These are phyloP conservation scores for Drosophila melanocephala DNA, from an alignment of 2,888 invertebrate species.

Conservation along the genomic window DNA sequence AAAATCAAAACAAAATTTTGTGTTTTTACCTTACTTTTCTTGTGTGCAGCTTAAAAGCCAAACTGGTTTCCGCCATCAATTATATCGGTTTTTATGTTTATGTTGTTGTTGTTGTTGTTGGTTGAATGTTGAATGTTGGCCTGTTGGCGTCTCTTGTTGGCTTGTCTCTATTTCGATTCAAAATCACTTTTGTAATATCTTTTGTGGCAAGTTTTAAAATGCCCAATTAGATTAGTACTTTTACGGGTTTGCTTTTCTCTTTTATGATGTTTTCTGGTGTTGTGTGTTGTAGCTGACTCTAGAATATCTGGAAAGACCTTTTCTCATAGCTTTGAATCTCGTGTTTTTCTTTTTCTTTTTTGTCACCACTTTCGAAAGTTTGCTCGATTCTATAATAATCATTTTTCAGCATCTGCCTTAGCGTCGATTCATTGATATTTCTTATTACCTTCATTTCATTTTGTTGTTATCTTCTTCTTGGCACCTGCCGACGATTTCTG, in stretches of 20 bases:
- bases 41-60: slow-evolving; percentile 63
- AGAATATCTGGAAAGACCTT: slow-evolving; percentile 3
- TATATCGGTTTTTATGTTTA: slow-evolving; percentile 45
- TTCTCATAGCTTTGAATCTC: not conserved
- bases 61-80: slow-evolving; percentile 74
- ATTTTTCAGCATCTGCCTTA: slow-evolving; percentile 8
- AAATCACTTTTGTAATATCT: slow-evolving; percentile 25
- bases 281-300: not conserved
- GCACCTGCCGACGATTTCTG: slow-evolving; percentile 52
- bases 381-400: slow-evolving; percentile 10
- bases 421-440: slow-evolving; percentile 32
- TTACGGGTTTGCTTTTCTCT: slow-evolving; percentile 34
- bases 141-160: slow-evolving; percentile 32
- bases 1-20: slow-evolving; percentile 33
- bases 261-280: not conserved
- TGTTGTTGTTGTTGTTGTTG: slow-evolving; percentile 21
- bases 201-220: slow-evolving; percentile 27
- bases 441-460: slow-evolving; percentile 34
- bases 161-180: slow-evolving; percentile 28
- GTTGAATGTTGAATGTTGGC: slow-evolving; percentile 39
- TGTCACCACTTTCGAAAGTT: slow-evolving; percentile 26
- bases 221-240: slow-evolving; percentile 41
- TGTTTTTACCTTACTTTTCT: slow-evolving; percentile 62
- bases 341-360: not conserved
- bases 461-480: slow-evolving; percentile 23